Conservation (phyloP, 2,888 invertebrate genomes). For the Aphidoletes aphidimyza region DNA sequence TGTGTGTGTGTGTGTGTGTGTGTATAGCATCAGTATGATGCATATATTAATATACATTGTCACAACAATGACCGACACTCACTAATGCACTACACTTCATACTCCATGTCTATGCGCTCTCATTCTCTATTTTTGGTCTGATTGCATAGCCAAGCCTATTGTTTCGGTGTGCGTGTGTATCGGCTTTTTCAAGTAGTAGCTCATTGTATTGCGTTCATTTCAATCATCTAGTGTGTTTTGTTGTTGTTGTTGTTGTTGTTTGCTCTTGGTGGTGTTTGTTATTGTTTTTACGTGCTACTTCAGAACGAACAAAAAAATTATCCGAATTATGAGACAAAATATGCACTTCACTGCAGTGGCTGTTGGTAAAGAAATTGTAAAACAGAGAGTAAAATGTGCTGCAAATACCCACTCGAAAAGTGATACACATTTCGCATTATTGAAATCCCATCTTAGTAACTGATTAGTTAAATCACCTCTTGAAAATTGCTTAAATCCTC, state of each 20-base stretch:
- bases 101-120: too few relatives aligned
- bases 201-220: neutral
- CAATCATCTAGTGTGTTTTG: too few relatives aligned
- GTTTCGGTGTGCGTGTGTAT: too few relatives aligned
- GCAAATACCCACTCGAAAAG: slow-evolving; percentile 55
- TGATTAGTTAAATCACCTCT: slow-evolving; percentile 55
- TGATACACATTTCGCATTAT: slow-evolving; percentile 55
- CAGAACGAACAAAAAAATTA: slow-evolving; percentile 29
- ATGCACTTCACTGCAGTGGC: slow-evolving; percentile 24
- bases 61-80: neutral
- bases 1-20: too few relatives aligned
- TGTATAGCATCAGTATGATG: too few relatives aligned
- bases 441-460: slow-evolving; percentile 39
- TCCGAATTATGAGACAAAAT: slow-evolving; percentile 50
- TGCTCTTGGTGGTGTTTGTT: neutral
- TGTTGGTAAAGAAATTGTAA: neutral
- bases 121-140: neutral
- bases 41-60: neutral
- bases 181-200: neutral
- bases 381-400: neutral
- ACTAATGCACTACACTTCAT: neutral
- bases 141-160: too few relatives aligned
- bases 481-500: slow-evolving; percentile 47
- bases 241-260: neutral
- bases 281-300: slow-evolving; percentile 8